Evolutionary conservation across 2,888 invertebrate genomes (phyloP), one percentile per base, ranked within the genome.

Genomic region (Endomychus coccineus): DNA sequence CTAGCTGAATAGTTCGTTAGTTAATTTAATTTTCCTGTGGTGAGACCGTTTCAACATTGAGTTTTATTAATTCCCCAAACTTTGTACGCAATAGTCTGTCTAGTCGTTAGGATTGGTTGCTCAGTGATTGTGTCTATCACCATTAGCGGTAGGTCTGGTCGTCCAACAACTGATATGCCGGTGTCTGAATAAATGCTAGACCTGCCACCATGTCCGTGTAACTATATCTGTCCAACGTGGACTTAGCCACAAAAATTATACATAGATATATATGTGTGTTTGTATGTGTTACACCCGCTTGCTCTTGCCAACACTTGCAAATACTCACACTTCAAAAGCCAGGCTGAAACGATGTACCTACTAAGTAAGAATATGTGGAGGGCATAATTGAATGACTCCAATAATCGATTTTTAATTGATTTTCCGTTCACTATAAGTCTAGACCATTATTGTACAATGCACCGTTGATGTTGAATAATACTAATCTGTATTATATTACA

Each of bases 61-160:
- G n/a, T 16, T 15, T 15, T 9, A 25, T 25, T 25, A 7, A 6
- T 33, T 33, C 27, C 32, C 32, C 32, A 4, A 16, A 27, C 16
- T 16, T 15, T 27, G 27, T 40, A 40, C 40, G 54, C 52, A 56
- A 54, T 58, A 56, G 53, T 49, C 49, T 37, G 37, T 59, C 58
- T 59, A 61, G 59, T 61, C 45, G 38, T 44, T 48, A 43, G 47
- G 42, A 52, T 54, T 58, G 52, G 46, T 58, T 59, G 60, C 59
- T 60, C 58, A 56, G 55, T 57, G 54, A 58, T 56, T 50, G 36
- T 44, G 40, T 43, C 43, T 30, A 46, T 46, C 38, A 44, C 15
- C 17, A 46, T 28, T 35, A 33, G 34, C 39, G 46, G 24, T 36
- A 54, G 55, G 55, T 59, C 54, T 58, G 54, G 55, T 56, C 51